These are phyloP conservation scores for Xiphophorus maculatus DNA, from an alignment of 2,113 vertebrate species.

Conservation along the genomic window DNA sequence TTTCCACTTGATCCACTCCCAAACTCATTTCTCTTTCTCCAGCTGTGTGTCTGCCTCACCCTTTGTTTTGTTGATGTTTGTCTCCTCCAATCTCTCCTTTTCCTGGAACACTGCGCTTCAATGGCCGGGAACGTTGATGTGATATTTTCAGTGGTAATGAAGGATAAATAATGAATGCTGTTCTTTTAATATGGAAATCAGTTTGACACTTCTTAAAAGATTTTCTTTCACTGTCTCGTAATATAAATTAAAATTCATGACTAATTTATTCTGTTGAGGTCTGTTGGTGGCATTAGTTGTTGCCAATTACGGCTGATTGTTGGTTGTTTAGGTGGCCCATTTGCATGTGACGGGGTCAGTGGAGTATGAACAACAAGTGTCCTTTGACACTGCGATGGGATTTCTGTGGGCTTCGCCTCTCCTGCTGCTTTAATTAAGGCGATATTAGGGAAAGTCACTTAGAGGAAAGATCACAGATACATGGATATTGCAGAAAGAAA, in stretches of 20 bases:
- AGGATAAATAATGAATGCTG: constrained; percentile 54
- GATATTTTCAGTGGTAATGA: constrained; percentile 59
- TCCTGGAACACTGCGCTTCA: constrained; percentile 15
- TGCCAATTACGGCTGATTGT: constrained; percentile 65
- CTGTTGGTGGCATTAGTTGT: constrained; percentile 54
- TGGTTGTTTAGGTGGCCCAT: constrained; percentile 42
- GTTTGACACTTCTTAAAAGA: constrained; percentile 41
- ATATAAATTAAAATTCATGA: constrained; percentile 57
- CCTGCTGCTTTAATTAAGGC: not conserved
- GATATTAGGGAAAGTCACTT: not conserved
- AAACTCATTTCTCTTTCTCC: constrained; percentile 60
- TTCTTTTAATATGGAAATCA: constrained; percentile 57
- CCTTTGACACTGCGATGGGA: constrained; percentile 52
- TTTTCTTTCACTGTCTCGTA: constrained; percentile 37
- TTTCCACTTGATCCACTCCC: constrained; percentile 53
- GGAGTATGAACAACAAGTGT: constrained; percentile 51
- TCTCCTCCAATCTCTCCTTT: constrained; percentile 9
- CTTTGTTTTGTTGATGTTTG: constrained; percentile 19
- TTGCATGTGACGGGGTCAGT: constrained; percentile 45
- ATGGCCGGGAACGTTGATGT: constrained; percentile 24
- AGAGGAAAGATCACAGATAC: not conserved
- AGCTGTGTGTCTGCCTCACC: constrained; percentile 23
- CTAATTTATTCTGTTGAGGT: constrained; percentile 55
- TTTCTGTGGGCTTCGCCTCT: constrained; percentile 23
- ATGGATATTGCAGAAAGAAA: not conserved